phyloP scores from a whole-genome alignment of 2,797 vertebrate genomes.

The Threskiornis aethiopicus region DNA sequence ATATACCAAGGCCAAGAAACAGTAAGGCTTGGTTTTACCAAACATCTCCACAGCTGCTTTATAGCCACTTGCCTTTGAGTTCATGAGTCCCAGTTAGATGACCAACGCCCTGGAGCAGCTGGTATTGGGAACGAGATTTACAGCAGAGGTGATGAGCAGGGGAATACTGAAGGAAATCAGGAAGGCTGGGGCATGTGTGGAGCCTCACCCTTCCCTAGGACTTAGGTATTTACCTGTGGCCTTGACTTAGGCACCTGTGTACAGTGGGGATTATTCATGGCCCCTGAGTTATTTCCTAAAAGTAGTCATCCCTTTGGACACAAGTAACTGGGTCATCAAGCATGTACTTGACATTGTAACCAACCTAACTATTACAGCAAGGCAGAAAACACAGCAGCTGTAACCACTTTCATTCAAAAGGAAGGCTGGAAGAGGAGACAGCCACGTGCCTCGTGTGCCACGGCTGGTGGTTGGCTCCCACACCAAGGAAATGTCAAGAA shows the following conservation, averaged over 20 bases:
- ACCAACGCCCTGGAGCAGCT: background rate
- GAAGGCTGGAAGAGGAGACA: background rate
- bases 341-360: background rate
- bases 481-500: background rate
- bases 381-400: background rate
- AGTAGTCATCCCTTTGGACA: background rate
- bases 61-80: background rate
- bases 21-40: background rate
- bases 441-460: rapidly evolving
- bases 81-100: background rate
- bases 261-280: background rate
- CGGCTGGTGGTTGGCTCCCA: background rate
- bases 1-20: background rate
- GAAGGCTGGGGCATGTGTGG: background rate
- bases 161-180: background rate
- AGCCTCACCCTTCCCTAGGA: background rate
- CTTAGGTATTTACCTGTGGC: background rate
- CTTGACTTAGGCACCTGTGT: background rate
- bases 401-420: background rate
- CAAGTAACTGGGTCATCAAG: background rate
- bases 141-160: background rate
- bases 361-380: background rate
- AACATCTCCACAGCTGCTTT: background rate
- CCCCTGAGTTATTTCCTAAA: background rate
- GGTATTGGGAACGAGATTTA: background rate